These are phyloP conservation scores for Euglossa dilemma DNA, from an alignment of 1,140 invertebrate species.

Conservation along the genomic window DNA sequence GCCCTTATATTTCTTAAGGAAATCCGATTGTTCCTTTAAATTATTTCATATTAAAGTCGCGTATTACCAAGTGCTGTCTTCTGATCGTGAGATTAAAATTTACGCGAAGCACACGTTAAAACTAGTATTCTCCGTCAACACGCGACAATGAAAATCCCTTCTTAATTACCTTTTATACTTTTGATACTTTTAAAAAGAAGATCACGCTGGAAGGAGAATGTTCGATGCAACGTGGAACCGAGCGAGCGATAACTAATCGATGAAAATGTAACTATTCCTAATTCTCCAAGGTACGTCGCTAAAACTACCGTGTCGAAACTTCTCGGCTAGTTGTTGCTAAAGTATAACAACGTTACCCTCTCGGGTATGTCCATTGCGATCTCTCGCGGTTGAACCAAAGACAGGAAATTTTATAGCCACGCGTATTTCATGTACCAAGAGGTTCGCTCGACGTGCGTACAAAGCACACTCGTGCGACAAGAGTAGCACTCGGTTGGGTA, in stretches of 20 bases:
- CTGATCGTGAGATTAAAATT: conserved; percentile 26
- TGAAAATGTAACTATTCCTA: conserved; percentile 41
- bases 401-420: conserved; percentile 5
- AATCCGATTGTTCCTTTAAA: conserved; percentile 30
- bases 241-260: conserved; percentile 37
- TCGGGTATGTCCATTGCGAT: no score
- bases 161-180: neutral
- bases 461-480: neutral
- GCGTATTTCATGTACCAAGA: neutral
- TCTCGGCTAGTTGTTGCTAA: conserved; percentile 21
- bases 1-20: conserved; percentile 1
- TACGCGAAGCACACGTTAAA: conserved; percentile 2
- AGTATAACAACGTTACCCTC: neutral
- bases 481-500: neutral
- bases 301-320: conserved; percentile 12
- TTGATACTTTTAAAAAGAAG: no score
- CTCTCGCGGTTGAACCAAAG: neutral
- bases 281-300: conserved; percentile 1
- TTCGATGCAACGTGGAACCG: neutral
- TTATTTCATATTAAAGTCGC: conserved; percentile 22
- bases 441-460: neutral
- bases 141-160: no score
- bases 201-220: neutral
- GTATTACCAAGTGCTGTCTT: conserved; percentile 15
- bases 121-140: no score